Percentiles rank a stretch among this genome's conserved stretches.
These are phyloP conservation scores for Macrotis lagotis DNA, from an alignment of 2,113 vertebrate species.

Conservation along the genomic window DNA sequence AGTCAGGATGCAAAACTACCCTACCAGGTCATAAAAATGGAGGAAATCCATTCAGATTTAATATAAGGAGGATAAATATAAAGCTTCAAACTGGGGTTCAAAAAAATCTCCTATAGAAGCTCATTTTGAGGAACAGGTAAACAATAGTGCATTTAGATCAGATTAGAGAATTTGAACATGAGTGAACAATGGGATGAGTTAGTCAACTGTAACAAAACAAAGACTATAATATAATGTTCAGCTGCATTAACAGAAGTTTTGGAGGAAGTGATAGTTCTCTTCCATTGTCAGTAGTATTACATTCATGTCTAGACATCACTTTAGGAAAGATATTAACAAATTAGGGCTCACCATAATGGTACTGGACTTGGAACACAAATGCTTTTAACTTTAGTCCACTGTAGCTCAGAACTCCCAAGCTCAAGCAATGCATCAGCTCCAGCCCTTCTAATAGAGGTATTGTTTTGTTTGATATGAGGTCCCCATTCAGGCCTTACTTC, in stretches of 20 bases:
- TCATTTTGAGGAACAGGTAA: background rate
- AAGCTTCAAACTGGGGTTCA: background rate
- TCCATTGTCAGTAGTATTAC: background rate
- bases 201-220: background rate
- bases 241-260: background rate
- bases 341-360: background rate
- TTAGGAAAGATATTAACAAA: background rate
- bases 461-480: background rate
- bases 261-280: background rate
- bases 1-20: background rate
- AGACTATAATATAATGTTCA: background rate
- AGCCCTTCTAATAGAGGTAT: background rate
- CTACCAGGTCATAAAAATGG: background rate
- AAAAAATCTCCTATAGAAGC: background rate
- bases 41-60: background rate
- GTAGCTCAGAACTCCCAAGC: background rate
- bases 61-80: background rate
- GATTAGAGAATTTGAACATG: background rate
- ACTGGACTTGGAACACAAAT: background rate
- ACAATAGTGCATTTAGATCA: background rate
- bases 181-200: background rate
- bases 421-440: background rate
- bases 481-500: background rate
- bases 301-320: background rate
- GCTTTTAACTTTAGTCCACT: background rate